These are phyloP conservation scores for Neodiprion virginianus DNA, from an alignment of 1,140 invertebrate genomes.

Conservation along the genomic window DNA sequence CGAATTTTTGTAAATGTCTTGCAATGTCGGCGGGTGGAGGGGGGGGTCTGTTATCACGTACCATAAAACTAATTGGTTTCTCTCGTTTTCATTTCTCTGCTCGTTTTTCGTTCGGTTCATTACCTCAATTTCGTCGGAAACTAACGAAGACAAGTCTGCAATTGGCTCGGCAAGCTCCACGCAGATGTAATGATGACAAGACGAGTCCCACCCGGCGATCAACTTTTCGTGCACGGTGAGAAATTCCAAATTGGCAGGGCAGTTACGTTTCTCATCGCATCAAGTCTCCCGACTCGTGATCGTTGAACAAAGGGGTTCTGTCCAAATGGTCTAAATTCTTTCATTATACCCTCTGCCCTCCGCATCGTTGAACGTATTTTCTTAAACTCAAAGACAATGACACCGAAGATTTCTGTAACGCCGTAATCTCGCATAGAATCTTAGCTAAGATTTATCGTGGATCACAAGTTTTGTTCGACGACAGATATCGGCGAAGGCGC, in stretches of 20 bases:
- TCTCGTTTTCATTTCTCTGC: neutral
- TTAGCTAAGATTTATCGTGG: neutral
- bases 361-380: neutral
- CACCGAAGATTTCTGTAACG: neutral
- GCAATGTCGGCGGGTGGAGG: no score
- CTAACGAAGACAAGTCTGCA: neutral
- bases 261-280: neutral
- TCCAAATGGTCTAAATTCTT: neutral
- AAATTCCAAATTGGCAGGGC: neutral
- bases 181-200: neutral
- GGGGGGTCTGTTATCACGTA: neutral
- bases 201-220: neutral
- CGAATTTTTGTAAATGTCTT: no score
- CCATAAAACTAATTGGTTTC: neutral
- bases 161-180: neutral
- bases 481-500: no score
- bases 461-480: neutral
- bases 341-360: neutral
- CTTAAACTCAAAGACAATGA: neutral
- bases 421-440: no score
- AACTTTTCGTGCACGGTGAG: neutral
- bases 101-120: neutral
- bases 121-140: neutral
- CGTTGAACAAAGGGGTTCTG: neutral
- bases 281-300: neutral